phyloP scores from a whole-genome alignment of 1,140 invertebrate genomes.

The Sipha flava region DNA sequence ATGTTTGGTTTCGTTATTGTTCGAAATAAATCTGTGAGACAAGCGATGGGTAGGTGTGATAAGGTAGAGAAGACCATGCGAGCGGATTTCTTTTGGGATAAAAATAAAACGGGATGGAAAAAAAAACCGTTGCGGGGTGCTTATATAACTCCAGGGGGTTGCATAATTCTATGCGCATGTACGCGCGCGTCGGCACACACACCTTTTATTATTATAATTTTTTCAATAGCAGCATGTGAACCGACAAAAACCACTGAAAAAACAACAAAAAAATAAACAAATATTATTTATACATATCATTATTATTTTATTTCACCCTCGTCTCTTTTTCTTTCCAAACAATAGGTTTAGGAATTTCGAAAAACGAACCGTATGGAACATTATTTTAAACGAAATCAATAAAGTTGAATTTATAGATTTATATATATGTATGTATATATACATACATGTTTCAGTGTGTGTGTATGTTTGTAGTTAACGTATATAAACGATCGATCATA shows the following conservation, averaged over 20 bases:
- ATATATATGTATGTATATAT: no score
- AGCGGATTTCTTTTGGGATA: background rate
- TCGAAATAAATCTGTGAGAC: background rate
- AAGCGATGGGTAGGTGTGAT: background rate
- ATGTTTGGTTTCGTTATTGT: conserved; percentile 16
- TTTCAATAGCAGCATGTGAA: background rate
- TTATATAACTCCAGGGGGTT: conserved; percentile 1
- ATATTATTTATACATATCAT: no score
- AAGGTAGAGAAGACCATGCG: background rate
- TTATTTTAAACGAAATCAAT: background rate
- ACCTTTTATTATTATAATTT: background rate
- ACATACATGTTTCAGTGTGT: no score
- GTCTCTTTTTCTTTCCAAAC: no score
- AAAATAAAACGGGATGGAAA: background rate
- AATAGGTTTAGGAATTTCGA: no score
- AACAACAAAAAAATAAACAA: no score
- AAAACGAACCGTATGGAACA: background rate
- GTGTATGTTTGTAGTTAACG: no score
- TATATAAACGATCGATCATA: background rate
- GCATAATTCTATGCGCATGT: background rate
- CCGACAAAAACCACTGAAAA: background rate
- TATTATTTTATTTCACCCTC: no score
- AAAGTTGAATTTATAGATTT: no score
- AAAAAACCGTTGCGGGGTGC: background rate
- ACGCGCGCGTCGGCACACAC: background rate